phyloP scores from a whole-genome alignment of 64 coral and sea anemone genomes.

The Montipora cactus region DNA sequence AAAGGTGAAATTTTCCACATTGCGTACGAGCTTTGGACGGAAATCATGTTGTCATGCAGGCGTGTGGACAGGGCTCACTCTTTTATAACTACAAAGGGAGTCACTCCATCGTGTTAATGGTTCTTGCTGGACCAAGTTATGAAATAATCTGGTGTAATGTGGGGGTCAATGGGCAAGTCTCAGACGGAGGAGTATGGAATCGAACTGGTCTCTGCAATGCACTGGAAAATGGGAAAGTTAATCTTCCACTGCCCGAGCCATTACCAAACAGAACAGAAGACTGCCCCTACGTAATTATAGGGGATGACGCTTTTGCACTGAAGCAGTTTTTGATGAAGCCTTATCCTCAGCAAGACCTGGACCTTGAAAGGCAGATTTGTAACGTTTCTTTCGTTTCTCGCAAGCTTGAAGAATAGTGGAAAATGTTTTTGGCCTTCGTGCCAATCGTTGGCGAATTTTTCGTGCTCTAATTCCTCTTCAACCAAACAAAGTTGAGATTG shows the following conservation, averaged over 20 bases:
- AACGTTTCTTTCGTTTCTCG: constrained; percentile 34
- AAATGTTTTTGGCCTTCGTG: constrained; percentile 64
- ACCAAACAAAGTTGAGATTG: constrained; percentile 63
- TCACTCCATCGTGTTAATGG: constrained; percentile 61
- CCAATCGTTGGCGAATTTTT: constrained; percentile 45
- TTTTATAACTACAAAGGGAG: constrained; percentile 67
- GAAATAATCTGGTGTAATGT: constrained; percentile 48
- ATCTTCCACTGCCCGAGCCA: constrained; percentile 36
- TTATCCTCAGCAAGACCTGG: constrained; percentile 38
- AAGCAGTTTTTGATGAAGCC: constrained; percentile 42
- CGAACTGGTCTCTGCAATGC: constrained; percentile 19
- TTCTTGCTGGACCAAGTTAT: constrained; percentile 56
- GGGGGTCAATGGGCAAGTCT: constrained; percentile 33
- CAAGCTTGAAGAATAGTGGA: constrained; percentile 59
- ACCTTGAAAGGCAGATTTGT: neutral
- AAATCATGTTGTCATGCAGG: constrained; percentile 5
- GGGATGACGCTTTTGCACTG: constrained; percentile 70
- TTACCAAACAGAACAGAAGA: constrained; percentile 44
- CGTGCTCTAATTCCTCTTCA: constrained; percentile 46
- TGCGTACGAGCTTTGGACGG: constrained; percentile 24
- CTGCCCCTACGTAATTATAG: constrained; percentile 52
- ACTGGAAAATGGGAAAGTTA: constrained; percentile 44
- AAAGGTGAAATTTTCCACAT: constrained; percentile 48
- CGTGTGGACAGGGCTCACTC: constrained; percentile 36
- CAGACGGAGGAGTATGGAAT: constrained; percentile 63